phyloP scores from a whole-genome alignment of 1,140 invertebrate genomes.

The Cotesia typhae region DNA sequence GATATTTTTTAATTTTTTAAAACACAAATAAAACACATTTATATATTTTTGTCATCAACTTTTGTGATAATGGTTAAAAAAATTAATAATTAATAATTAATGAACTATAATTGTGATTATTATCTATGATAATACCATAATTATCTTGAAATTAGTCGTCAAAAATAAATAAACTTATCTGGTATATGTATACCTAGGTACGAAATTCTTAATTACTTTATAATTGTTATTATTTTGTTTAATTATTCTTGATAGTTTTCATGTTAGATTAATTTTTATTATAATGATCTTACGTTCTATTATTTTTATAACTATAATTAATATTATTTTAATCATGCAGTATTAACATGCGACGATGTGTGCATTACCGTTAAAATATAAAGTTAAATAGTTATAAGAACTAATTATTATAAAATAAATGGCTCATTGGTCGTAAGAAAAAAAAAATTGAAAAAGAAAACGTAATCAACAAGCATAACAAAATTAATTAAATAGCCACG shows the following conservation, averaged over 20 bases:
- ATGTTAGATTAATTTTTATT: too few relatives aligned
- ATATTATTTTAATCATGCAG: background rate
- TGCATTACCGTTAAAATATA: background rate
- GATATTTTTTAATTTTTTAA: constrained; percentile 15
- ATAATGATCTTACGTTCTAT: too few relatives aligned
- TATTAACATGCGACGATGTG: background rate
- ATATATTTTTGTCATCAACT: constrained; percentile 5
- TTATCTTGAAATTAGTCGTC: background rate
- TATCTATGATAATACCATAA: background rate
- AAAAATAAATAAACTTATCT: constrained; percentile 36
- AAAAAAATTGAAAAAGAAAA: constrained; percentile 3
- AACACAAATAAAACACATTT: constrained; percentile 13
- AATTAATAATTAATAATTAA: constrained; percentile 20
- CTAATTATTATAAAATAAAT: constrained; percentile 13
- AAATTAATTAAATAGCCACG: constrained; percentile 18
- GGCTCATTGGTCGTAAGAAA: constrained; percentile 2
- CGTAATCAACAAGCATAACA: constrained; percentile 19
- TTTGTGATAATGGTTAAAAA: constrained; percentile 4
- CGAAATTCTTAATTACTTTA: constrained; percentile 26
- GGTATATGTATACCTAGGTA: constrained; percentile 27
- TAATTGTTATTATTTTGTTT: background rate
- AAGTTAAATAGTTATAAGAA: background rate
- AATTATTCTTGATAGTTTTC: background rate
- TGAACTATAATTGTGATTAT: constrained; percentile 1
- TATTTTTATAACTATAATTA: background rate